Base-by-base conservation (phyloP, 2,797 vertebrate species). In the Sebastes vulpes region DNA sequence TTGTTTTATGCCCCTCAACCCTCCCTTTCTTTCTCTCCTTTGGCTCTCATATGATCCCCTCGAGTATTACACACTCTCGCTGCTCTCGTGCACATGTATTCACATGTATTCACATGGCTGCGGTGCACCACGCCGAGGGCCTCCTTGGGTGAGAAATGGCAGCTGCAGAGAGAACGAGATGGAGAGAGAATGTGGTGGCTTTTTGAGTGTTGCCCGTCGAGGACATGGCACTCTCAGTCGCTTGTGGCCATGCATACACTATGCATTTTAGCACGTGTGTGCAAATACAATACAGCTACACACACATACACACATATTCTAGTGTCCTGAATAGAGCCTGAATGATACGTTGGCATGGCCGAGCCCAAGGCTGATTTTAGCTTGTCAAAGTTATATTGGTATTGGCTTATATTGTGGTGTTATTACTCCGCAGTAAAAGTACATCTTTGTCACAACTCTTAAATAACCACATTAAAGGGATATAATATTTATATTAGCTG, bases 131-230 rank as follows among this genome's bases (percentile, higher is more conserved):
- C 1, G 67, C 65, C 65, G 72, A 78, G 73, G 74, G 57, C 61
- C 38, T 65, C 48, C 67, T 68, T 35, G 60, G 79, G 66, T 68
- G 65, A 73, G 57, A 67, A 73, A 80, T 46, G 56, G 71, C 54
- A 75, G 75, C 61, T 58, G 68, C 35, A 76, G 65, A 67, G 46
- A 70, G 65, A 48, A 35, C 9, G 71, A n/a, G 57, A 32, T 42
- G 26, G 60, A 65, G 38, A 56, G 38, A 63, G 42, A 48, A 12
- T 1, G 26, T 6, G 12, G 48, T 25, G 69, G 32, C 26, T 58
- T 69, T 46, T 42, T 59, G 25, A 56, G 35, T n/a, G 67, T 61
- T 75, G 31, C 29, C 50, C 10, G 16, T 14, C 9, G 52, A 77
- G 61, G 53, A 72, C 48, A n/a, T n/a, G 25, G 20, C 5, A 0